Conservation (phyloP, 2,113 vertebrate species). For the Rallus limicola region DNA sequence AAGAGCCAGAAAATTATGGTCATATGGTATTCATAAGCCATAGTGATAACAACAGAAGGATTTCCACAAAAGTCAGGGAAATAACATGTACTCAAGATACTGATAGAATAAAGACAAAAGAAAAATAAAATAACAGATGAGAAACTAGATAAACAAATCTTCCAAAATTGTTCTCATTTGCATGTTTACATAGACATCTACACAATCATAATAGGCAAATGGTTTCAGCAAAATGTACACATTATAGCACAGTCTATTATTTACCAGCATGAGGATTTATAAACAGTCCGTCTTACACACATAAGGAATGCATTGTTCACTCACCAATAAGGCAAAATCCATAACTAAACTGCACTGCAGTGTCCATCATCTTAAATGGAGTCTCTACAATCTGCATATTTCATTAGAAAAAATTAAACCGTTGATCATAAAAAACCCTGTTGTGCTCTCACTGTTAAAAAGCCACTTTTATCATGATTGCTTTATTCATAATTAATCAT, state of each 20-base stretch:
- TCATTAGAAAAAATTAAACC: background rate
- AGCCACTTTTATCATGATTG: background rate
- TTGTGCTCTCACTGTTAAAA: background rate
- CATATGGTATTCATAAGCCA: background rate
- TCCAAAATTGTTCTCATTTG: background rate
- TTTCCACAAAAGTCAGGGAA: background rate
- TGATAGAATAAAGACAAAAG: background rate
- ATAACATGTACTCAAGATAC: background rate
- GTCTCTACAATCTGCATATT: background rate
- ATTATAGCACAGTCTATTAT: background rate
- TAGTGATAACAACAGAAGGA: background rate
- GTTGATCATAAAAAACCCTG: background rate
- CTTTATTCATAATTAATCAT: background rate
- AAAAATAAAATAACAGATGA: background rate
- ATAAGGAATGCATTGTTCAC: background rate
- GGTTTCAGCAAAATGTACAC: background rate
- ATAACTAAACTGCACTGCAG: background rate
- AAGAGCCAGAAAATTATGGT: background rate
- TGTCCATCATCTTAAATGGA: background rate
- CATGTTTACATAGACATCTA: background rate
- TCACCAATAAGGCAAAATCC: background rate
- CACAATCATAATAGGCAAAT: accelerated
- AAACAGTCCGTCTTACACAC: background rate
- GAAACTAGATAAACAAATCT: background rate
- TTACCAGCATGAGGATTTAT: background rate